Base-by-base conservation (phyloP, 2,888 invertebrate genomes). In the Brenthis daphne region DNA sequence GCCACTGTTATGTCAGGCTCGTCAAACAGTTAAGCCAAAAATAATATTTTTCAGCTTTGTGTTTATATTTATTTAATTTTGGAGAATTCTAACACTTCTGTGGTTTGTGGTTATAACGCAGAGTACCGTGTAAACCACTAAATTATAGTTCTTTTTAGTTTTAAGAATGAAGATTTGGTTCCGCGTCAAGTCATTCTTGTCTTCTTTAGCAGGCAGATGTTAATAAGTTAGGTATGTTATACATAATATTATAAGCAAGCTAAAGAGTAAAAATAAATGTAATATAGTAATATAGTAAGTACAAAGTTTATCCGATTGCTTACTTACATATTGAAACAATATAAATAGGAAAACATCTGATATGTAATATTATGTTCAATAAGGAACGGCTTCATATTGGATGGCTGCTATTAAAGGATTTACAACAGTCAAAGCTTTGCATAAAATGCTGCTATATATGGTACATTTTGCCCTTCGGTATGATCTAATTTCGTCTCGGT, bases 401-500 rank as follows among this genome's bases (percentile, higher is more conserved):
- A 78, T 74, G 80, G 79, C 82, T 82, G 84, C 85, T 85, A 86
- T 86, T 85, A 86, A 83, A 83, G 85, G 85, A 86, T 87, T 87
- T 87, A 48, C 33, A 66, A 86, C 85, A 87, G 79, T 84, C 80
- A 80, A 86, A 85, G 85, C 87, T 86, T 87, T 85, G 83, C 84
- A 85, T 84, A 85, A 80, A 78, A 77, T 60, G 79, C 77, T 33
- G 3, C 66, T 54, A 55, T 66, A 60, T 48, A 37, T 60, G 54
- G 20, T 66, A 66, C 81, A 85, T 84, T 83, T 82, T 84, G 83
- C 83, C 85, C 86, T 85, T 84, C 79, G 83, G 86, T 85, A 86
- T 89, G 87, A 88, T 89, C 88, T 89, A 89, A 89, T 89, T 89
- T 88, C 84, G 88, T 89, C 85, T 86, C 87, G 85, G 87, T 86